Evolutionary conservation across 2,113 vertebrate genomes (phyloP).

Genomic region (Tenrec ecaudatus): DNA sequence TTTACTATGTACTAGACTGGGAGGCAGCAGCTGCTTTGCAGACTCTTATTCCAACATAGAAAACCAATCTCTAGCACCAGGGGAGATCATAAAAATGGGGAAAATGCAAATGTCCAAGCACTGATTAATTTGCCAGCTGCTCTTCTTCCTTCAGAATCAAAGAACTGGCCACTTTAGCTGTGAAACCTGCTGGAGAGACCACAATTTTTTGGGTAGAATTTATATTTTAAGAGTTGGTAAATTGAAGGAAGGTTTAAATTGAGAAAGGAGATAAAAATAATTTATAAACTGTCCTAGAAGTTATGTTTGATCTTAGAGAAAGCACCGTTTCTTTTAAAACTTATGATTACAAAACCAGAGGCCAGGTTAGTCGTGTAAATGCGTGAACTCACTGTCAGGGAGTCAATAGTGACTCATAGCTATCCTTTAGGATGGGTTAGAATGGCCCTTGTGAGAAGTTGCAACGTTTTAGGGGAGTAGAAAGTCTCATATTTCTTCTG

Average conservation of each 20-base stretch:
- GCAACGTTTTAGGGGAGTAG: no score
- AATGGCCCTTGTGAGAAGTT: no score
- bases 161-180: slow-evolving; percentile 80
- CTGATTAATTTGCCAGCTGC: slow-evolving; percentile 88
- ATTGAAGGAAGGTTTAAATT: background rate
- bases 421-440: no score
- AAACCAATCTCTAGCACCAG: slow-evolving; percentile 85
- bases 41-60: slow-evolving; percentile 83
- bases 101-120: slow-evolving; percentile 87
- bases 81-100: slow-evolving; percentile 83
- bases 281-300: slow-evolving; percentile 24
- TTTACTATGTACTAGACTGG: slow-evolving; percentile 78
- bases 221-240: slow-evolving; percentile 24
- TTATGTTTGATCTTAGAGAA: background rate
- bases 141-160: slow-evolving; percentile 85
- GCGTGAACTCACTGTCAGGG: no score
- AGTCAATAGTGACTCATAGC: no score
- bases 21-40: slow-evolving; percentile 86
- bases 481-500: no score
- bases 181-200: slow-evolving; percentile 71
- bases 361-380: background rate
- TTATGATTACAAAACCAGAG: background rate
- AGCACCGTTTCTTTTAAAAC: background rate
- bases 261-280: background rate
- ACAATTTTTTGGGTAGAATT: slow-evolving; percentile 35